Percentiles rank a stretch among this genome's conserved stretches.
Evolutionary conservation across 2,113 vertebrate genomes (phyloP).

Genomic region (Hippopotamus amphibius): DNA sequence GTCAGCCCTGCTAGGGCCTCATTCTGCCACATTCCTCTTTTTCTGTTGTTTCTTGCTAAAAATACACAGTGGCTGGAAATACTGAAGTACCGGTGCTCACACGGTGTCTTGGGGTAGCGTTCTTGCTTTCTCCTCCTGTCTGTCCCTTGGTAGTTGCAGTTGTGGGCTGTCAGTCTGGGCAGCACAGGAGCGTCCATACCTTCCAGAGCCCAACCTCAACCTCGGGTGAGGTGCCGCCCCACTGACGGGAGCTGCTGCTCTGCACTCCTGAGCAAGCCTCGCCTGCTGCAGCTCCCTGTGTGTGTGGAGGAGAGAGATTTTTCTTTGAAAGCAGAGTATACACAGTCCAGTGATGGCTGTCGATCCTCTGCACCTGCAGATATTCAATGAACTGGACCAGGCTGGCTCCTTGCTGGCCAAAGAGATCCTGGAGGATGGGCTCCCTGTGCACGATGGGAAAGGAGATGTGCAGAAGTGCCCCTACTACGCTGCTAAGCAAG

Average conservation of each 20-base stretch:
- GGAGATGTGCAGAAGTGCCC: constrained; percentile 96
- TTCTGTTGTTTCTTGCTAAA: background rate
- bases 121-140: background rate
- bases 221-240: background rate
- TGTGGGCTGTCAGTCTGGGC: background rate
- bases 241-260: background rate
- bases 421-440: constrained; percentile 87
- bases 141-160: background rate
- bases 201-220: background rate
- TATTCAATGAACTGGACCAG: constrained; percentile 96
- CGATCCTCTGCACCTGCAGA: constrained; percentile 83
- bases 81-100: too few species aligned
- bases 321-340: background rate
- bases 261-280: background rate
- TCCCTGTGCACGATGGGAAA: constrained; percentile 89
- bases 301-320: background rate
- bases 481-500: constrained; percentile 91
- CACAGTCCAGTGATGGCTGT: background rate
- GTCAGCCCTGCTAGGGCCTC: background rate
- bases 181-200: background rate
- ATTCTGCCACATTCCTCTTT: background rate
- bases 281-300: background rate
- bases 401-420: constrained; percentile 88
- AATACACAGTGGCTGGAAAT: background rate
- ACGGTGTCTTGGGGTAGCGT: background rate